Evolutionary conservation across 2,797 vertebrate species (phyloP).

Genomic region (Pogonophryne albipinna): DNA sequence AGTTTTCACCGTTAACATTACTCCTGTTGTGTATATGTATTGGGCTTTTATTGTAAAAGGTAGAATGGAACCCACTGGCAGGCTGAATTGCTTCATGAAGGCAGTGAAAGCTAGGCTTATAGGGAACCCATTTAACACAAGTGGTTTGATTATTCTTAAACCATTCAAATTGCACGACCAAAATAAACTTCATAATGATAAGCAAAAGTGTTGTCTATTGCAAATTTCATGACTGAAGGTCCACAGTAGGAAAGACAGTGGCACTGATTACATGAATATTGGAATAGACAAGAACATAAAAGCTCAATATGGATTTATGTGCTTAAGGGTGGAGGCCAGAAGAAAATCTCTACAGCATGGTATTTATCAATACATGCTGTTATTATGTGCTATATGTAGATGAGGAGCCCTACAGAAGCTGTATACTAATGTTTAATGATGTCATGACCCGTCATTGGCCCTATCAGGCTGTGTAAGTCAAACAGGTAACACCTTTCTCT

Average conservation of each 20-base stretch:
- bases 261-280: not conserved
- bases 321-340: not conserved
- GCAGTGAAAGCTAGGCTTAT: no score
- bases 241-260: not conserved
- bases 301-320: not conserved
- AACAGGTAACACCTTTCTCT: conserved; percentile 3
- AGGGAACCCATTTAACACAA: no score
- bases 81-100: no score
- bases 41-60: no score
- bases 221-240: no score
- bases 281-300: not conserved
- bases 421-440: conserved; percentile 7
- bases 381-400: not conserved
- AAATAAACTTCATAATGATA: no score
- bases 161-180: no score
- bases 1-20: no score
- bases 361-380: conserved; percentile 4
- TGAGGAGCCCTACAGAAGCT: not conserved
- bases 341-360: conserved; percentile 10
- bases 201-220: no score
- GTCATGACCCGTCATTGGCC: conserved; percentile 13
- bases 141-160: no score
- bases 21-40: no score
- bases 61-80: no score
- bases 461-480: conserved; percentile 19